Evolutionary conservation across 2,888 invertebrate species (phyloP).

Genomic region (Hirtodrosophila duncani): DNA sequence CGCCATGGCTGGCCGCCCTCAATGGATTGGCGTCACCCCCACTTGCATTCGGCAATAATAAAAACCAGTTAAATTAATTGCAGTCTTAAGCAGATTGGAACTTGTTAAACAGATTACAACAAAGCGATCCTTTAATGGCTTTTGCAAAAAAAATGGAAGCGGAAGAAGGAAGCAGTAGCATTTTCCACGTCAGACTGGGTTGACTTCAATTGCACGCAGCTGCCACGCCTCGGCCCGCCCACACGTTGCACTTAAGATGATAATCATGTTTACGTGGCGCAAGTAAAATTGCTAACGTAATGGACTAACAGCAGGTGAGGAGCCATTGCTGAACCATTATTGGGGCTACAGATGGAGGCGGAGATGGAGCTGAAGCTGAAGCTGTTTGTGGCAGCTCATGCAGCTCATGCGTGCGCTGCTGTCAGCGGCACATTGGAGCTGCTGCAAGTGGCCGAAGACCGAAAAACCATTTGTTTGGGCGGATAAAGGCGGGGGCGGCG

Average conservation of each 20-base stretch:
- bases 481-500: conserved; percentile 5
- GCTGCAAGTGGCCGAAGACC: conserved; percentile 58
- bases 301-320: conserved; percentile 69
- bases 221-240: conserved; percentile 14
- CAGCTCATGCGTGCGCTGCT: conserved; percentile 56
- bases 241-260: conserved; percentile 71
- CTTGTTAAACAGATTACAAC: conserved; percentile 51
- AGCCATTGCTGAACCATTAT: conserved; percentile 16
- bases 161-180: conserved; percentile 27
- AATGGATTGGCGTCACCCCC: conserved; percentile 12
- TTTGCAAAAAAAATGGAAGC: neutral
- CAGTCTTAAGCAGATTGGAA: conserved; percentile 68
- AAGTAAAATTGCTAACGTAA: conserved; percentile 72
- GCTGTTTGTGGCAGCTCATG: conserved; percentile 27
- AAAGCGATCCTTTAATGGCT: conserved; percentile 18
- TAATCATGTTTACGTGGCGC: conserved; percentile 73
- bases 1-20: conserved; percentile 25
- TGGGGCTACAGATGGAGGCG: conserved; percentile 2
- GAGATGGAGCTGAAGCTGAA: conserved; percentile 5
- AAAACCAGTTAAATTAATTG: conserved; percentile 63
- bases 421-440: conserved; percentile 60
- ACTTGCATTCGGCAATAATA: conserved; percentile 29
- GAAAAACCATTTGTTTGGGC: conserved; percentile 47
- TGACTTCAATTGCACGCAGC: conserved; percentile 61
- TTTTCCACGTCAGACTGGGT: conserved; percentile 18